phyloP scores from a whole-genome alignment of 2,113 vertebrate species.

The Motacilla alba region DNA sequence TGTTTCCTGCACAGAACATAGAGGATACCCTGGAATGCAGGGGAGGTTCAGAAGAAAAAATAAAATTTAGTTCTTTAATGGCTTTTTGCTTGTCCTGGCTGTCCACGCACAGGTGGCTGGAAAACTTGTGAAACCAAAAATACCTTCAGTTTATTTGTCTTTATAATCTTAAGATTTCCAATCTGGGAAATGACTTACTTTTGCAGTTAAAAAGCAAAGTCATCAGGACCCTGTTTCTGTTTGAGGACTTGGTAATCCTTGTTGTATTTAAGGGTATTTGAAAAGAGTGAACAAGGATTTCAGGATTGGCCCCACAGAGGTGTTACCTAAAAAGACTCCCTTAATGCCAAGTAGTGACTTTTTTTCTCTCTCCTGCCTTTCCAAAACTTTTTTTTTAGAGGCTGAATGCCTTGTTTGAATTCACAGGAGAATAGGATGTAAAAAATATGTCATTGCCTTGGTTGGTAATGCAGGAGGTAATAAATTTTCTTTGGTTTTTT shows the following conservation, averaged over 20 bases:
- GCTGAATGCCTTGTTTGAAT: conserved; percentile 24
- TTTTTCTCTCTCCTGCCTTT: not conserved
- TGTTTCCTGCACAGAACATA: not conserved
- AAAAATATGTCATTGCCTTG: not conserved
- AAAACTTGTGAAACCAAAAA: not conserved
- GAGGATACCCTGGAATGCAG: not conserved
- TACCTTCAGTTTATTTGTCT: not conserved
- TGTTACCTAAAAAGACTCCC: conserved; percentile 18
- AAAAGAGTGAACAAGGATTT: conserved; percentile 12
- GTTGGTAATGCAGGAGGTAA: not conserved
- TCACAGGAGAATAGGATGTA: not conserved
- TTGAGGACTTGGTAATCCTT: conserved; percentile 28
- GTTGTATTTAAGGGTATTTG: conserved; percentile 7
- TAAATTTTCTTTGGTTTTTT: not conserved
- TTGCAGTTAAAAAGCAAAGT: not conserved
- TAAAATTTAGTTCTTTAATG: not conserved
- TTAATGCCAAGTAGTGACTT: not conserved
- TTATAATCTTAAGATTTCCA: not conserved
- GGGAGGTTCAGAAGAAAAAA: not conserved
- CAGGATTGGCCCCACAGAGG: not conserved
- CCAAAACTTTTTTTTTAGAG: not conserved
- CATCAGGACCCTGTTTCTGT: not conserved
- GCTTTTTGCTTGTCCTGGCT: not conserved
- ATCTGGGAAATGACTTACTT: not conserved
- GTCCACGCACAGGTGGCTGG: not conserved